phyloP scores from a whole-genome alignment of 35 echinoderm and acorn worm genomes.

The Eucidaris tribuloides region DNA sequence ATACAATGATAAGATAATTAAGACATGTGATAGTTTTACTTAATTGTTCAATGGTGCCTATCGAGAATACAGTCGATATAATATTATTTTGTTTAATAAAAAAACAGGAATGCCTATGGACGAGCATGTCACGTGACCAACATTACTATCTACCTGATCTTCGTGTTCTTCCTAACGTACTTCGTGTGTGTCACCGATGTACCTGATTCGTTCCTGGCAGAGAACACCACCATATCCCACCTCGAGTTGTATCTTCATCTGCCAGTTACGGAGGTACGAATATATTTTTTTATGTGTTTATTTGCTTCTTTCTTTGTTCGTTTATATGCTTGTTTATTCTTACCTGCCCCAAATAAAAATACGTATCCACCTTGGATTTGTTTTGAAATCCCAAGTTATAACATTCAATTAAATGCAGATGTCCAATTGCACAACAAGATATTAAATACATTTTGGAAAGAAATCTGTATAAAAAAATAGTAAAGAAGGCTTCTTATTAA shows the following conservation, averaged over 20 bases:
- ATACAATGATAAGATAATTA: background rate
- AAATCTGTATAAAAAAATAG: too few relatives aligned
- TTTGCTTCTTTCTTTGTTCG: background rate
- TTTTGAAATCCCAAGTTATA: too few relatives aligned
- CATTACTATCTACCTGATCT: slow-evolving; percentile 74
- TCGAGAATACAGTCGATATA: too few relatives aligned
- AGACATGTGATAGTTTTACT: background rate
- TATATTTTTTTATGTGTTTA: background rate
- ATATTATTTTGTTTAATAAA: too few relatives aligned
- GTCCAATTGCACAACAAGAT: too few relatives aligned
- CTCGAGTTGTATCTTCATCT: background rate
- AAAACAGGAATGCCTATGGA: slow-evolving; percentile 82
- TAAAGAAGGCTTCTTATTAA: too few relatives aligned
- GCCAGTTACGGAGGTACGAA: background rate
- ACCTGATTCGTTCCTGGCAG: background rate
- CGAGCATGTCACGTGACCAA: slow-evolving; percentile 67
- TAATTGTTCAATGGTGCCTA: background rate
- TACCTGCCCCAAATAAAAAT: too few relatives aligned
- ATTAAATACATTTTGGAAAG: too few relatives aligned
- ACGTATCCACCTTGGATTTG: too few relatives aligned
- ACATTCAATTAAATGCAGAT: too few relatives aligned
- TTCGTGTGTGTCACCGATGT: slow-evolving; percentile 53
- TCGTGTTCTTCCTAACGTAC: slow-evolving; percentile 66
- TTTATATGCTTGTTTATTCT: too few relatives aligned
- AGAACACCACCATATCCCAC: background rate